Evolutionary conservation across 1,140 invertebrate species (phyloP).

Genomic region (Drosophila hydei): DNA sequence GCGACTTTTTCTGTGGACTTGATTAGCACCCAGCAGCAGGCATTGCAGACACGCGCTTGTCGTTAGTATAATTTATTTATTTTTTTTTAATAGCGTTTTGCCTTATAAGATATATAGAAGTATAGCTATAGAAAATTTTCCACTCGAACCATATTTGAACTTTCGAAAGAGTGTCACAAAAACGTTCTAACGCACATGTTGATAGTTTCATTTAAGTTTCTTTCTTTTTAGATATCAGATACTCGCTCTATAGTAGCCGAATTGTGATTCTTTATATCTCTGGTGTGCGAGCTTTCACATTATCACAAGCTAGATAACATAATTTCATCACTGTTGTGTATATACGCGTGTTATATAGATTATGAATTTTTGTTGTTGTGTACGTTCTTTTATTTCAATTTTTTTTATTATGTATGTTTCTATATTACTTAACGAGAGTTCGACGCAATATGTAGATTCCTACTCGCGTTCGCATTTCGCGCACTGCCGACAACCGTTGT

Average conservation of each 20-base stretch:
- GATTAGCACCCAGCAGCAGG: conserved; percentile 56
- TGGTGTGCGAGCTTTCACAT: background rate
- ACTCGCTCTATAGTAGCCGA: background rate
- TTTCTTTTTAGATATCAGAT: background rate
- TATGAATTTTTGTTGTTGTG: conserved; percentile 16
- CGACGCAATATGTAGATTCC: background rate
- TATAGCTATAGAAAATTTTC: conserved; percentile 28
- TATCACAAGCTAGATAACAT: conserved; percentile 11
- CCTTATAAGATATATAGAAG: conserved; percentile 27
- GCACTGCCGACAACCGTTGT: background rate
- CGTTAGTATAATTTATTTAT: conserved; percentile 73
- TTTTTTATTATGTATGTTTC: conserved; percentile 12
- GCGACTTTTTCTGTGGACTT: conserved; percentile 26
- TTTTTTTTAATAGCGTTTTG: conserved; percentile 44
- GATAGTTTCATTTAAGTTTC: conserved; percentile 3
- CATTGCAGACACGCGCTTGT: conserved; percentile 62
- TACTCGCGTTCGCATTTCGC: background rate
- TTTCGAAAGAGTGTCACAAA: background rate
- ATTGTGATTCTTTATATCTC: conserved; percentile 4
- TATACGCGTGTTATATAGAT: conserved; percentile 9
- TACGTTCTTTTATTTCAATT: background rate
- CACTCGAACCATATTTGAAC: conserved; percentile 25
- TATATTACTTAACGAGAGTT: conserved; percentile 29
- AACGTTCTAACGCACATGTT: conserved; percentile 34
- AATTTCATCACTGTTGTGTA: conserved; percentile 34